phyloP scores from a whole-genome alignment of 1,140 invertebrate species.

The Uloborus diversus region DNA sequence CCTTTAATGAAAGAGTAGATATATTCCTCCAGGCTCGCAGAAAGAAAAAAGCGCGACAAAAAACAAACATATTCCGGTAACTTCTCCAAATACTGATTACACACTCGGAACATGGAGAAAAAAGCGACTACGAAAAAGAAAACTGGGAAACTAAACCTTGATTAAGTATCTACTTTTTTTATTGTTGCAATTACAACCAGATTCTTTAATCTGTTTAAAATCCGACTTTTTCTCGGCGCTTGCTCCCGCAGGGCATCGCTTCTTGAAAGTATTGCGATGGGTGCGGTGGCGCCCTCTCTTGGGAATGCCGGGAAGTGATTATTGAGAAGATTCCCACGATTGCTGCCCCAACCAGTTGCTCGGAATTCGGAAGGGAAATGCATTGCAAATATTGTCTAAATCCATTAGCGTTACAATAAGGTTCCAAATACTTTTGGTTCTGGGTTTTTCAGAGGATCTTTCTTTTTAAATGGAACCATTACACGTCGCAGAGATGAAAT shows the following conservation, averaged over 20 bases:
- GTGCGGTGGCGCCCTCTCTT: conserved; percentile 42
- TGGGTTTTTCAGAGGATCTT: too few species aligned
- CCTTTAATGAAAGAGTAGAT: conserved; percentile 25
- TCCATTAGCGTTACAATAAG: too few species aligned
- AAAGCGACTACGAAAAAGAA: too few species aligned
- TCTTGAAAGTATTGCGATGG: background rate
- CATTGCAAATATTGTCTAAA: too few species aligned
- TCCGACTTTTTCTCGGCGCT: conserved; percentile 20
- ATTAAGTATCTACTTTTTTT: conserved; percentile 47
- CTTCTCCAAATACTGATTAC: conserved; percentile 53
- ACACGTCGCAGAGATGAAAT: too few species aligned
- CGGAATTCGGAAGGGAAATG: too few species aligned
- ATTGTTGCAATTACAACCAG: conserved; percentile 51
- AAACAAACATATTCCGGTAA: conserved; percentile 45
- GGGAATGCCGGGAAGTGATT: background rate
- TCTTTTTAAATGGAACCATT: too few species aligned
- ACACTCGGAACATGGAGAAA: conserved; percentile 2
- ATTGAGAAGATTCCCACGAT: background rate
- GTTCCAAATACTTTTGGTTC: too few species aligned
- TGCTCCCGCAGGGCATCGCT: background rate
- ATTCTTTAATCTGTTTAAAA: conserved; percentile 57
- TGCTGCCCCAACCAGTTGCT: too few species aligned
- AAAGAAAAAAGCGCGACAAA: conserved; percentile 31
- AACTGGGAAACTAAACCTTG: conserved; percentile 38
- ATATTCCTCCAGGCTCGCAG: background rate